These are phyloP conservation scores for Climacteris rufus DNA, from an alignment of 2,113 vertebrate genomes.

Conservation along the genomic window DNA sequence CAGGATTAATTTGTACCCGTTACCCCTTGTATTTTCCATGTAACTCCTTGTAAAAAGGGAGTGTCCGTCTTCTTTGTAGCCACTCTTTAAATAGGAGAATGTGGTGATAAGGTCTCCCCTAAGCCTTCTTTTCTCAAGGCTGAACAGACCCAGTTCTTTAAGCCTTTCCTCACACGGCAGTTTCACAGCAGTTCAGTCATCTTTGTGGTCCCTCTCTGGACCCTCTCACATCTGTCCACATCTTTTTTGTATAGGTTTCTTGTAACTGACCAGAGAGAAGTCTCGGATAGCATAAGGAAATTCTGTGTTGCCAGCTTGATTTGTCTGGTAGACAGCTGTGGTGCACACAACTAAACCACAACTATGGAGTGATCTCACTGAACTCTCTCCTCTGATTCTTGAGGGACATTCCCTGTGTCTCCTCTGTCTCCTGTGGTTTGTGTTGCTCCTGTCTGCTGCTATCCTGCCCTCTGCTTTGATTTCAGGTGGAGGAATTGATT, in stretches of 20 bases:
- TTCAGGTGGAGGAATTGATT: slow-evolving; percentile 88
- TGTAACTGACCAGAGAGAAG: not conserved
- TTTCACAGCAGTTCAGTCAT: not conserved
- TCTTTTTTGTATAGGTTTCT: not conserved
- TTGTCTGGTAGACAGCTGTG: not conserved
- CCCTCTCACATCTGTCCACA: not conserved
- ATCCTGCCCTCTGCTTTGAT: not conserved
- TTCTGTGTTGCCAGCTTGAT: not conserved
- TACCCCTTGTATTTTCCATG: not conserved
- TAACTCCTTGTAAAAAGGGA: not conserved
- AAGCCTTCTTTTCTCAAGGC: not conserved
- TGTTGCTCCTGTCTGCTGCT: not conserved
- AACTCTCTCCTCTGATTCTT: not conserved
- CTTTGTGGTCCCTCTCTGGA: not conserved
- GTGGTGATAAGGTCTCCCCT: not conserved
- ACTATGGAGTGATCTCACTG: not conserved
- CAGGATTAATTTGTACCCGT: not conserved
- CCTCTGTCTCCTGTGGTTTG: not conserved
- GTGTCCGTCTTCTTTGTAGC: not conserved
- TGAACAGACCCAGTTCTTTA: not conserved
- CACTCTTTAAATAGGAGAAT: not conserved
- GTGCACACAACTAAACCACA: not conserved
- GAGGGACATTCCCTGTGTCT: not conserved
- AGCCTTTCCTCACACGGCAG: not conserved
- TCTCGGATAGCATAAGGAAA: not conserved